Percentiles rank a stretch among this genome's conserved stretches.
Conservation (phyloP, 2,113 vertebrate genomes). For the Alethe castanea region DNA sequence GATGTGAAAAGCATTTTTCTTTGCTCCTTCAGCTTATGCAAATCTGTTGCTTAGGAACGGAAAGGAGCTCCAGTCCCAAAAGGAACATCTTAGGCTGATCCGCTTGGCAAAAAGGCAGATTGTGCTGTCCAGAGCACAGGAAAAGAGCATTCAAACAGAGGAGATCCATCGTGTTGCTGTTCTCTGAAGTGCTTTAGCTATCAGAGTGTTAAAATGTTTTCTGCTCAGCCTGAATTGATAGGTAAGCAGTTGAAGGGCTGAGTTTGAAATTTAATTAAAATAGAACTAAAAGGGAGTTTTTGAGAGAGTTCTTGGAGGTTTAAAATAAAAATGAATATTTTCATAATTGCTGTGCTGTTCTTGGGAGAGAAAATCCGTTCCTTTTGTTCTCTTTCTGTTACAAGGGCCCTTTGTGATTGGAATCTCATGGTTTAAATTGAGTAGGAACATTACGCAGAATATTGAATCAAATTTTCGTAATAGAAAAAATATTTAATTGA, state of each 20-base stretch:
- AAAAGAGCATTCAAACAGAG: not conserved
- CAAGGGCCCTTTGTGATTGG: not conserved
- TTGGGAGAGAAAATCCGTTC: not conserved
- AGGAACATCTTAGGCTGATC: constrained; percentile 5
- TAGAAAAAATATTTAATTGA: not conserved
- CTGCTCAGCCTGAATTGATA: not conserved
- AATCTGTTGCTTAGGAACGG: constrained; percentile 58
- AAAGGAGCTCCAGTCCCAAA: not conserved
- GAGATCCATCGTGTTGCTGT: not conserved
- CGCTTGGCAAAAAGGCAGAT: not conserved
- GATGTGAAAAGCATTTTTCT: constrained; percentile 43
- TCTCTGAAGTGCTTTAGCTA: not conserved
- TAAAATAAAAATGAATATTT: not conserved
- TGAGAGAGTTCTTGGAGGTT: not conserved
- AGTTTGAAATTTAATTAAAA: not conserved
- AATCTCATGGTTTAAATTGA: not conserved
- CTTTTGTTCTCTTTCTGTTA: not conserved
- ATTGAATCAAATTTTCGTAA: not conserved
- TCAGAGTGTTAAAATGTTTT: not conserved
- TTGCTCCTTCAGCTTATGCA: constrained; percentile 50
- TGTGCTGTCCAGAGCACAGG: not conserved
- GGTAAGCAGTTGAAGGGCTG: not conserved
- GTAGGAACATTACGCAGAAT: not conserved
- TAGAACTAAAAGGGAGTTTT: not conserved
- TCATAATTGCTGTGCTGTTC: not conserved